A percentile compares a stretch with the other conserved stretches of the same genome.
phyloP scores from a whole-genome alignment of 1,140 invertebrate species.

The Drosophila parabipectinata region DNA sequence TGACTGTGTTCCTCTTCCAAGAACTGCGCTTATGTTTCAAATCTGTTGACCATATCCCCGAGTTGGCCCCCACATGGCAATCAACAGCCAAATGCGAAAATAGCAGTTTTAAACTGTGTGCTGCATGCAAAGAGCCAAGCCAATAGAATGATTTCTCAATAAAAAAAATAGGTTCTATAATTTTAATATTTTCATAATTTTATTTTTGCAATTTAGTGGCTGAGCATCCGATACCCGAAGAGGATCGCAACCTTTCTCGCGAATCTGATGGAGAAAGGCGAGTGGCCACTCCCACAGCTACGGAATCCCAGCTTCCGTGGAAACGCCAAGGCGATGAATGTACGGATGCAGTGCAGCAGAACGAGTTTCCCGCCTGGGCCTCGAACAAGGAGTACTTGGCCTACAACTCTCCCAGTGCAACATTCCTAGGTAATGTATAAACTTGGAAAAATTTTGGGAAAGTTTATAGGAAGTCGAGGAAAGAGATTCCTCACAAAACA shows the following conservation, averaged over 20 bases:
- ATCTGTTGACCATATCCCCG: slow-evolving; percentile 23
- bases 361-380: slow-evolving; percentile 95
- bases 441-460: background rate
- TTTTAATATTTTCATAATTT: slow-evolving; percentile 3
- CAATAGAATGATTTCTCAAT: slow-evolving; percentile 18
- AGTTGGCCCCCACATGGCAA: slow-evolving; percentile 19
- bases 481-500: slow-evolving; percentile 15
- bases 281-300: slow-evolving; percentile 93
- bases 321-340: slow-evolving; percentile 91
- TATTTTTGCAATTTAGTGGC: slow-evolving; percentile 61
- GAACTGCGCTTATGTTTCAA: slow-evolving; percentile 35
- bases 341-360: slow-evolving; percentile 90
- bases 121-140: slow-evolving; percentile 34
- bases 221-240: slow-evolving; percentile 79
- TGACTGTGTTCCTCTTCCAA: slow-evolving; percentile 37
- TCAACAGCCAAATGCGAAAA: slow-evolving; percentile 15
- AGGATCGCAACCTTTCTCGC: slow-evolving; percentile 77
- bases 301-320: slow-evolving; percentile 94
- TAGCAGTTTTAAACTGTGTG: slow-evolving; percentile 14
- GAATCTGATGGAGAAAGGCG: slow-evolving; percentile 84
- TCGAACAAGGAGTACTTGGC: slow-evolving; percentile 96
- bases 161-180: too few relatives aligned
- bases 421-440: slow-evolving; percentile 90
- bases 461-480: background rate
- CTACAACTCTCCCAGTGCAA: slow-evolving; percentile 95